These are phyloP conservation scores for Australoheros facetus DNA, from an alignment of 2,797 vertebrate genomes.

Conservation along the genomic window DNA sequence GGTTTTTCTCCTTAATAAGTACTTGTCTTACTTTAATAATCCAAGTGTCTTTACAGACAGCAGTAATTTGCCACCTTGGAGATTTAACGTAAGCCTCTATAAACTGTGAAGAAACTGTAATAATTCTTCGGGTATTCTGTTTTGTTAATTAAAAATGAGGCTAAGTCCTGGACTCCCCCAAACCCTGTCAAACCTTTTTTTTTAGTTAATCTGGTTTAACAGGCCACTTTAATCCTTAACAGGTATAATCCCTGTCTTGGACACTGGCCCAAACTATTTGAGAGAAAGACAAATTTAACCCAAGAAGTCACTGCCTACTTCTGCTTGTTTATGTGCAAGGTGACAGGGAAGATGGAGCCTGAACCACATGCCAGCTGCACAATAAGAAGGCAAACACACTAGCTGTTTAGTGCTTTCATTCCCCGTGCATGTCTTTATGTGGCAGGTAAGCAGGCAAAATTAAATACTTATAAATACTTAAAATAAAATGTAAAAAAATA, in stretches of 20 bases:
- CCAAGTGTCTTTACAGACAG: not conserved
- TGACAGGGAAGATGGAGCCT: not conserved
- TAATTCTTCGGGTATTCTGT: conserved; percentile 5
- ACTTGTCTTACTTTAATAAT: not conserved
- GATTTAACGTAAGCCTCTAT: conserved; percentile 15
- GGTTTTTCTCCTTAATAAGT: not conserved
- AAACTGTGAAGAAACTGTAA: conserved; percentile 2
- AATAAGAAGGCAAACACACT: not conserved
- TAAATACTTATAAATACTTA: not conserved
- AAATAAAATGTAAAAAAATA: not conserved
- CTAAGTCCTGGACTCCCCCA: not conserved
- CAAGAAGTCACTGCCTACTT: not conserved
- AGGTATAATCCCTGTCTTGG: conserved; percentile 9
- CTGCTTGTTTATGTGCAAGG: not conserved
- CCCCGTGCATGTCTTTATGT: not conserved
- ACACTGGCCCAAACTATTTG: not conserved
- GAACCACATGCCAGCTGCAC: not conserved
- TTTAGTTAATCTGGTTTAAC: conserved; percentile 23
- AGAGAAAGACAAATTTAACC: not conserved
- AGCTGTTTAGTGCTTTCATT: not conserved
- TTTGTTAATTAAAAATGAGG: conserved; percentile 25
- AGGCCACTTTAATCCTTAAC: conserved; percentile 14
- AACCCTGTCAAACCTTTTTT: conserved; percentile 5
- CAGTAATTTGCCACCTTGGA: not conserved
- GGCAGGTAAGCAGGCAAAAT: not conserved